Evolutionary conservation across 1,140 invertebrate species (phyloP).

Genomic region (Dryas iulia): DNA sequence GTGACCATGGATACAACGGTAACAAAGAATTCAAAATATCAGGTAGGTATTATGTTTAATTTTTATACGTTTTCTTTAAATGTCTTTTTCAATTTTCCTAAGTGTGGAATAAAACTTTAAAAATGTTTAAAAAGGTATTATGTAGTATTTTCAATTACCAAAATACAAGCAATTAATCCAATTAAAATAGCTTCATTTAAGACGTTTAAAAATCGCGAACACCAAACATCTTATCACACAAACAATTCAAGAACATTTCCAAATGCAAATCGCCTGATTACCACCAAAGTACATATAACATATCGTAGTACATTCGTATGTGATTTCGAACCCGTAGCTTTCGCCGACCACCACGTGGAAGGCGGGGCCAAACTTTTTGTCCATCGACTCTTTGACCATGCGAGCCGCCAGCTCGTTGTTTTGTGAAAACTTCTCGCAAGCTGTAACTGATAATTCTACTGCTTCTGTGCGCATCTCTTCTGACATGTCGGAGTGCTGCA

Average conservation of each 20-base stretch:
- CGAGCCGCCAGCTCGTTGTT: conserved; percentile 89
- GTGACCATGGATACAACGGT: too few relatives aligned
- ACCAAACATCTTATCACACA: too few relatives aligned
- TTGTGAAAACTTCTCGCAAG: conserved; percentile 92
- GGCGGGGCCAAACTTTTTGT: conserved; percentile 95
- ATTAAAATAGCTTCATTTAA: too few relatives aligned
- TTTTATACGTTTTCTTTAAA: too few relatives aligned
- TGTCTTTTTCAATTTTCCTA: too few relatives aligned
- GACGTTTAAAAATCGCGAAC: too few relatives aligned
- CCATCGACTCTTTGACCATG: conserved; percentile 96
- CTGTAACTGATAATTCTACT: conserved; percentile 93
- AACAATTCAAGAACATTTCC: conserved; percentile 91
- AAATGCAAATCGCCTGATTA: conserved; percentile 92
- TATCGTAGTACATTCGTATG: conserved; percentile 93
- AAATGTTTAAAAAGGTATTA: too few relatives aligned
- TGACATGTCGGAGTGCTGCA: conserved; percentile 91
- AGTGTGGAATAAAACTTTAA: too few relatives aligned
- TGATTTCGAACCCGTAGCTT: conserved; percentile 95
- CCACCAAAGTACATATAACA: conserved; percentile 96
- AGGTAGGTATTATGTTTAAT: too few relatives aligned
- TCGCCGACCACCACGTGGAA: conserved; percentile 97
- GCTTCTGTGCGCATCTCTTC: conserved; percentile 95
- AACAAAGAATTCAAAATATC: too few relatives aligned
- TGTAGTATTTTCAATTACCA: too few relatives aligned
- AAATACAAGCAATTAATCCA: too few relatives aligned